Evolutionary conservation across 2,797 vertebrate species (phyloP), one percentile per base, ranked within the genome.

Genomic region (Semaprochilodus insignis): DNA sequence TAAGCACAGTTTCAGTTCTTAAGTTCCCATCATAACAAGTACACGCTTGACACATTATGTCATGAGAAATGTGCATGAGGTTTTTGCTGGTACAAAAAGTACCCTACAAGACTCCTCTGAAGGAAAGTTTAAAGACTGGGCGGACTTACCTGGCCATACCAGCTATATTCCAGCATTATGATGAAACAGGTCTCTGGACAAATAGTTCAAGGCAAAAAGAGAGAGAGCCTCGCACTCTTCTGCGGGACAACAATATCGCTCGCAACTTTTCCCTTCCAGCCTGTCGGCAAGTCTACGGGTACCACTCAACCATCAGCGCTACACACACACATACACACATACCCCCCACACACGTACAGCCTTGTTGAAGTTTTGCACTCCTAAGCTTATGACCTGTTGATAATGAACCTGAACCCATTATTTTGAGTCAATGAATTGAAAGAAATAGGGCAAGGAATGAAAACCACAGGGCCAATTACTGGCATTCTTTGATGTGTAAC

Each of bases 371-470:
- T 96, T 96, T 97, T 97, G 95, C 95, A 93, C 95, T 97, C 95
- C 96, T 96, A 93, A 94, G 94, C 96, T 96, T 96, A 96, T 91
- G 96, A 97, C 96, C 96, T 99, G 98, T 99, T 99, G 97, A 99
- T 99, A 99, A 99, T 99, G 97, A 99, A 98, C 97, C 97, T 99
- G 97, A 99, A 97, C 97, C 97, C 96, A 99, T 99, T 99, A 99
- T 99, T 99, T 98, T 99, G 98, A 99, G 97, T 99, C 97, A 99
- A 97, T 99, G 98, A 98, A 97, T 99, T 99, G 98, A 99, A 98
- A 99, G 97, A 98, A 99, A 99, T 99, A 96, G 97, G 97, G 96
- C 96, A 96, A 98, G 95, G 97, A 98, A 98, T 98, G 97, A 99
- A 99, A 99, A 97, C 97, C 96, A 95, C 96, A 97, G 97, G 97